A percentile compares a stretch with the other conserved stretches of the same genome.
These are phyloP conservation scores for Drosophila eohydei DNA, from an alignment of 2,888 invertebrate species.

Conservation along the genomic window DNA sequence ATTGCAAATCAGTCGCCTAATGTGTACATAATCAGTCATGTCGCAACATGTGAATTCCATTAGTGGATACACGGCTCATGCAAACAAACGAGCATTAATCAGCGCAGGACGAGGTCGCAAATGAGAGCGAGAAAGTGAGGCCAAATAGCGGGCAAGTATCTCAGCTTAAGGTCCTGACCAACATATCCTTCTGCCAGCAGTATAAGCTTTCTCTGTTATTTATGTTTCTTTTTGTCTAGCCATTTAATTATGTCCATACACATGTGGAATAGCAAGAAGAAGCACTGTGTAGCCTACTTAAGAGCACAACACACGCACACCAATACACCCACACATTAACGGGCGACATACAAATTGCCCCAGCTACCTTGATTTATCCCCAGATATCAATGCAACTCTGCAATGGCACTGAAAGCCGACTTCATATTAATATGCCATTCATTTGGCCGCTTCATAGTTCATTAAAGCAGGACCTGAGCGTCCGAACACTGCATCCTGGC, in stretches of 20 bases:
- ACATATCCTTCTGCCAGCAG: conserved; percentile 4
- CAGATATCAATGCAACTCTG: conserved; percentile 59
- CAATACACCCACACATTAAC: conserved; percentile 17
- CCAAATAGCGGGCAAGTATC: conserved; percentile 4
- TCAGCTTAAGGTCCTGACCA: conserved; percentile 5
- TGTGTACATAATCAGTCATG: conserved; percentile 81
- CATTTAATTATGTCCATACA: conserved; percentile 32
- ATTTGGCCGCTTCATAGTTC: conserved; percentile 77
- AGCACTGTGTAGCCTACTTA: conserved; percentile 30
- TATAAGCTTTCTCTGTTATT: conserved; percentile 60
- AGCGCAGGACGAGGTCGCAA: conserved; percentile 41
- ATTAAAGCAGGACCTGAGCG: conserved; percentile 67
- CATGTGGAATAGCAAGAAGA: conserved; percentile 15
- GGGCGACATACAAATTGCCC: conserved; percentile 68
- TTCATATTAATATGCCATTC: conserved; percentile 81
- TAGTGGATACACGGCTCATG: conserved; percentile 71
- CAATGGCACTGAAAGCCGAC: conserved; percentile 63
- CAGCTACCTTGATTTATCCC: conserved; percentile 73
- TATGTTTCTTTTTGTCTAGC: conserved; percentile 67
- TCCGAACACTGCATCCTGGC: conserved; percentile 49
- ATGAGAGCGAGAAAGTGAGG: conserved; percentile 21
- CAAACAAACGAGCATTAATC: conserved; percentile 79
- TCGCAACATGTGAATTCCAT: conserved; percentile 80
- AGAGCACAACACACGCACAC: conserved; percentile 4
- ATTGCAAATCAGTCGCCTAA: conserved; percentile 81